Conservation (phyloP, 2,888 invertebrate species). For the Scelioninae gen. 1 region DNA sequence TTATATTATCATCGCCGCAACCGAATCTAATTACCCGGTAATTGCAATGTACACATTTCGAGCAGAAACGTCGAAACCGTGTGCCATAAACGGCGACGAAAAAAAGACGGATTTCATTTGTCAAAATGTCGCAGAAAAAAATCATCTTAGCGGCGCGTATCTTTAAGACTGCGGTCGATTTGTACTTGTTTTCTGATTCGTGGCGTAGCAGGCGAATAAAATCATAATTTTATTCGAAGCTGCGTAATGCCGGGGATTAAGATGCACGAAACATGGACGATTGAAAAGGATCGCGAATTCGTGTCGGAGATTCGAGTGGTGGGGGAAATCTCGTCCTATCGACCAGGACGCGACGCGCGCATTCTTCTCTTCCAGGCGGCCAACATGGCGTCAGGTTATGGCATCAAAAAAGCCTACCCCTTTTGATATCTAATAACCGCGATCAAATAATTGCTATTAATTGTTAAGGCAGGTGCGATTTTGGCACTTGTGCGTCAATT, state of each 20-base stretch:
- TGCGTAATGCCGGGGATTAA: conserved; percentile 28
- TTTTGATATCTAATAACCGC: conserved; percentile 22
- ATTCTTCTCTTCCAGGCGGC: conserved; percentile 30
- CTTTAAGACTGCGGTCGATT: conserved; percentile 34
- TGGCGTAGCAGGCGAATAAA: conserved; percentile 50
- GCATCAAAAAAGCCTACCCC: conserved; percentile 38
- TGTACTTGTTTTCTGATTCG: conserved; percentile 46
- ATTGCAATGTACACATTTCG: conserved; percentile 11
- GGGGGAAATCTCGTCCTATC: conserved; percentile 66
- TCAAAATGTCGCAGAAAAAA: conserved; percentile 7
- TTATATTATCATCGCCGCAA: conserved; percentile 8
- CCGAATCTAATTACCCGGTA: conserved; percentile 32
- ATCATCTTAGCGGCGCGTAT: conserved; percentile 10
- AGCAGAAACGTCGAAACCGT: conserved; percentile 1
- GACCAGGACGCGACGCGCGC: conserved; percentile 68
- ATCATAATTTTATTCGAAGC: conserved; percentile 58
- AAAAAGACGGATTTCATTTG: conserved; percentile 19
- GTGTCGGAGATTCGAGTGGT: conserved; percentile 47
- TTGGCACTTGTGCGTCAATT: no score
- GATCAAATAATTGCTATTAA: no score
- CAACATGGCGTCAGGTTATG: conserved; percentile 65
- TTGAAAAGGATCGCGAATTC: conserved; percentile 65
- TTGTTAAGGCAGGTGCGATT: no score
- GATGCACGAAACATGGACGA: conserved; percentile 58
- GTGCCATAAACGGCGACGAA: conserved; percentile 30